Evolutionary conservation across 2,113 vertebrate genomes (phyloP), one percentile per base, ranked within the genome.

Genomic region (Carassius auratus): DNA sequence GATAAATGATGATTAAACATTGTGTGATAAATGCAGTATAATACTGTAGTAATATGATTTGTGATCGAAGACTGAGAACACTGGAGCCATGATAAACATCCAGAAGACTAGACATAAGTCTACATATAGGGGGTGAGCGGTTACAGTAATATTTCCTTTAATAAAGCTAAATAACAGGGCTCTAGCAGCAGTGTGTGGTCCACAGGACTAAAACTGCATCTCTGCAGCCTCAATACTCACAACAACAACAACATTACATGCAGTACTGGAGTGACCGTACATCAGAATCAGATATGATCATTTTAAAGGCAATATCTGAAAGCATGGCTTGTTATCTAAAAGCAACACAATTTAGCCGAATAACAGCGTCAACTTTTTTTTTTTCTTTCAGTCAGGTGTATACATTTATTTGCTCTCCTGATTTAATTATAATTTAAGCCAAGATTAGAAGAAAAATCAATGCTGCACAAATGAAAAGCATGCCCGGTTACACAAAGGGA

Each of bases 41-140:
- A 84, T 62, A 33, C 71, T 33, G 61, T 81, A 86, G 84, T 74
- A 85, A 86, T 57, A 85, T 4, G 26, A 84, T 86, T 76, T 88
- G 81, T 81, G 75, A 68, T 48, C 21, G 30, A 30, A 30, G 30
- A 30, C 30, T 86, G 80, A 85, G 52, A 85, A 77, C 68, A 75
- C 71, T 84, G 85, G 75, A 38, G 48, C 87, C 66, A 15, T 88
- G 87, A 92, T 88, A 90, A 91, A 92, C 80, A 89, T 86, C 87
- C 84, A 33, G 19, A 23, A 81, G 90, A 84, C 89, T 76, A 69
- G 57, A 85, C 89, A 89, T 89, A 89, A 87, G 89, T 90, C 90
- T 89, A 90, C 88, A 90, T 89, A 85, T 89, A 89, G 89, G 75
- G 89, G 89, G 90, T 75, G 89, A 90, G 62, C 86, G 30, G 30